A percentile compares a stretch with the other conserved stretches of the same genome.
These are phyloP conservation scores for Gorsachius goisagi DNA, from an alignment of 2,113 vertebrate genomes.

Conservation along the genomic window DNA sequence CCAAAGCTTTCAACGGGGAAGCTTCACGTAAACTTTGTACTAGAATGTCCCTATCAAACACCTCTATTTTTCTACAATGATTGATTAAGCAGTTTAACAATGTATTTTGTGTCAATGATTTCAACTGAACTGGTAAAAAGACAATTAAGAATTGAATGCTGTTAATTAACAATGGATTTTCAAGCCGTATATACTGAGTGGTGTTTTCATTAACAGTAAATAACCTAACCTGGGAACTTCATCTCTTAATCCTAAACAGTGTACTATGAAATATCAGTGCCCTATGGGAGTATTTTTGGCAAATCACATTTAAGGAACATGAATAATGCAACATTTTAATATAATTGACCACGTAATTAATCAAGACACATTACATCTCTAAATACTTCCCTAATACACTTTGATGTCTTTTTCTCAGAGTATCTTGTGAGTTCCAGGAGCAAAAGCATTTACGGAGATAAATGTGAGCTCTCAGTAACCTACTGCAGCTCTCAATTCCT, in stretches of 20 bases:
- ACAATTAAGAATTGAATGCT: conserved; percentile 68
- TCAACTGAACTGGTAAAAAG: conserved; percentile 64
- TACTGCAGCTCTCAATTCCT: not conserved
- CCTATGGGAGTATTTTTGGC: not conserved
- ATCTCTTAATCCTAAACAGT: not conserved
- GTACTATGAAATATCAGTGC: not conserved
- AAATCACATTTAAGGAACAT: not conserved
- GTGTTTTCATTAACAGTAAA: conserved; percentile 60
- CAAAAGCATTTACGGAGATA: not conserved
- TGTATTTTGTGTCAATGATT: conserved; percentile 79
- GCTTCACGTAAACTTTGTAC: conserved; percentile 73
- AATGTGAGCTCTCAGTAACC: not conserved
- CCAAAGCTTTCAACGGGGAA: conserved; percentile 58
- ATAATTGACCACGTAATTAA: not conserved
- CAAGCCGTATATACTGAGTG: conserved; percentile 64
- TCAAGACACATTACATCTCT: not conserved
- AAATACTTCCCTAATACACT: not conserved
- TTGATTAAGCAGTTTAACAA: conserved; percentile 73
- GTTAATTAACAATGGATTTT: conserved; percentile 74
- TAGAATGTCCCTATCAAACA: conserved; percentile 75
- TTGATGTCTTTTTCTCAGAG: not conserved
- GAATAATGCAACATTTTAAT: not conserved
- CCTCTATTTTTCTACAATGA: conserved; percentile 84
- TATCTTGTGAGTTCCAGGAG: not conserved
- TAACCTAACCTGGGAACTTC: not conserved